These are phyloP conservation scores for Netelia melanura DNA, from an alignment of 2,888 invertebrate genomes.

Conservation along the genomic window DNA sequence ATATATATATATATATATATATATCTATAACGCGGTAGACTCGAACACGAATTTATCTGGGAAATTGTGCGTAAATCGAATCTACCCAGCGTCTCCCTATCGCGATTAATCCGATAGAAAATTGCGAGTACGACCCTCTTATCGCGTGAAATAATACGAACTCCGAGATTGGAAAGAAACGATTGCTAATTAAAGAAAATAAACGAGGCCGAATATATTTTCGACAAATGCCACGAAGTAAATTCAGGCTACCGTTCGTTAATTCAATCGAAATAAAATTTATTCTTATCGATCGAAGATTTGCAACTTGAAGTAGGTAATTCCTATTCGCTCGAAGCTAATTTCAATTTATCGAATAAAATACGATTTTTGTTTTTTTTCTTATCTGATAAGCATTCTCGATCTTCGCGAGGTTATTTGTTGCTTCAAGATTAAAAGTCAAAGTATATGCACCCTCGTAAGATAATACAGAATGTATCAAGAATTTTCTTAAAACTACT, in stretches of 20 bases:
- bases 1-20: neutral
- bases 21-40: neutral
- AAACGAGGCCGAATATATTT: neutral
- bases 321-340: no score
- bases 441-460: neutral
- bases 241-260: no score
- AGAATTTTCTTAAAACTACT: neutral
- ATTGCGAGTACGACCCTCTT: conserved; percentile 16
- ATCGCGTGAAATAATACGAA: conserved; percentile 22
- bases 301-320: no score
- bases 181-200: neutral
- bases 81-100: conserved; percentile 24
- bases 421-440: neutral
- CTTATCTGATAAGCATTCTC: neutral
- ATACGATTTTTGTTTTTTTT: neutral
- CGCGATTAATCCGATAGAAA: conserved; percentile 47
- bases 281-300: no score
- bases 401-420: neutral
- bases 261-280: no score
- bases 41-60: conserved; percentile 23
- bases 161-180: neutral
- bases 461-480: conserved; percentile 1
- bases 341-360: no score
- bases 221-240: neutral
- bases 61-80: conserved; percentile 45